Evolutionary conservation across 35 echinoderm and acorn worm species (phyloP).

Genomic region (Lytechinus pictus): DNA sequence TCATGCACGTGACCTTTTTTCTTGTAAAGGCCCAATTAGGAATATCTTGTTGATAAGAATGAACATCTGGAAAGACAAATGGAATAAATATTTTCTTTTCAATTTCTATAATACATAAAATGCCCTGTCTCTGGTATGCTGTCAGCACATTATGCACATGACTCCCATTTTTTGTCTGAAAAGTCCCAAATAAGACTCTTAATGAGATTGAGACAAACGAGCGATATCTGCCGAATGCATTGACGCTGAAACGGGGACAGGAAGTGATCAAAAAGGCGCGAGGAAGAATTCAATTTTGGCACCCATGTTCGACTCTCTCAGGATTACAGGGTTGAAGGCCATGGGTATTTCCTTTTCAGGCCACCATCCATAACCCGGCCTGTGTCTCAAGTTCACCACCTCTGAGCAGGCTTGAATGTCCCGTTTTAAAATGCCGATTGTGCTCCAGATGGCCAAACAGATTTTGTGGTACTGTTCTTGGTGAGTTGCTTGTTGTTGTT

Average conservation of each 20-base stretch:
- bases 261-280: constrained; percentile 38
- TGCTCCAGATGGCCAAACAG: neutral
- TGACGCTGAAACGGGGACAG: neutral
- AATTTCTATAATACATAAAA: no score
- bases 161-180: no score
- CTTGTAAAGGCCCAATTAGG: no score
- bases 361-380: neutral
- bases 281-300: constrained; percentile 33
- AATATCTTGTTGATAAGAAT: no score
- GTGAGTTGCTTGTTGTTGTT: neutral
- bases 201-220: neutral
- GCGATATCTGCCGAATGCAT: constrained; percentile 11
- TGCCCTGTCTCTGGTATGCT: no score
- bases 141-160: no score
- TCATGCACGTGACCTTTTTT: no score
- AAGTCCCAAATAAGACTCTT: neutral
- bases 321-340: constrained; percentile 29
- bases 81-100: no score
- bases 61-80: no score
- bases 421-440: neutral
- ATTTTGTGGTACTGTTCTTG: neutral
- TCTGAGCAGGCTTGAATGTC: neutral
- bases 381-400: neutral
- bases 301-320: neutral
- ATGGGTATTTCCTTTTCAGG: neutral